Base-by-base conservation (phyloP, 2,113 vertebrate genomes). In the Atherinomorus stipes region DNA sequence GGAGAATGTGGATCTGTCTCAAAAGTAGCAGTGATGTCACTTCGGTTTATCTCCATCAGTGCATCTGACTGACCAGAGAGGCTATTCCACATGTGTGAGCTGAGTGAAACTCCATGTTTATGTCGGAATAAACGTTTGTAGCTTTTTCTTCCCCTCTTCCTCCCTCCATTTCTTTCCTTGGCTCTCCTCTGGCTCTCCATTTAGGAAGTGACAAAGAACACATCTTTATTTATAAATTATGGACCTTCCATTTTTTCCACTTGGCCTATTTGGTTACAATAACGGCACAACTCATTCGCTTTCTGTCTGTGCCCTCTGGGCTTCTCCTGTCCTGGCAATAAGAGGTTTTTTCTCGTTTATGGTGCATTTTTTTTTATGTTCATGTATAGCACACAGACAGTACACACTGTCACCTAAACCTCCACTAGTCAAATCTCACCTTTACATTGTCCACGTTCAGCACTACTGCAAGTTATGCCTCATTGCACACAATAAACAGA, bases 221-320 rank as follows among this genome's bases (percentile, higher is more conserved):
- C 71, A 78, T 84, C 85, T 77, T 80, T 85, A 90, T 91, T 88
- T 78, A 92, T 94, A 92, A 92, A 91, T 91, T 80, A 93, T 92
- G 67, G 59, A 80, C 68, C 70, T 70, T 66, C 60, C 69, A 71
- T 85, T 78, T 80, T 83, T 91, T 91, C 83, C 80, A 75, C 85
- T 84, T 88, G 84, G 86, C 81, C 76, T 89, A 22, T 86, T 82
- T 78, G 77, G 81, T 63, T 85, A 87, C 80, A 90, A 64, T 90
- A 78, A 78, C 58, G 1, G 2, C 37, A 53, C 42, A 44, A 63
- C 85, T 82, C 69, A 68, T 58, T 40, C 70, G 9, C 22, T 56
- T 57, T 47, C 28, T 51, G 50, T 62, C 2, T 63, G 22, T 26
- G 74, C 65, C 62, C 53, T 74, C n/a, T 53, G 40, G 47, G 47